phyloP scores from a whole-genome alignment of 1,140 invertebrate species.

The Drosophila bocqueti region DNA sequence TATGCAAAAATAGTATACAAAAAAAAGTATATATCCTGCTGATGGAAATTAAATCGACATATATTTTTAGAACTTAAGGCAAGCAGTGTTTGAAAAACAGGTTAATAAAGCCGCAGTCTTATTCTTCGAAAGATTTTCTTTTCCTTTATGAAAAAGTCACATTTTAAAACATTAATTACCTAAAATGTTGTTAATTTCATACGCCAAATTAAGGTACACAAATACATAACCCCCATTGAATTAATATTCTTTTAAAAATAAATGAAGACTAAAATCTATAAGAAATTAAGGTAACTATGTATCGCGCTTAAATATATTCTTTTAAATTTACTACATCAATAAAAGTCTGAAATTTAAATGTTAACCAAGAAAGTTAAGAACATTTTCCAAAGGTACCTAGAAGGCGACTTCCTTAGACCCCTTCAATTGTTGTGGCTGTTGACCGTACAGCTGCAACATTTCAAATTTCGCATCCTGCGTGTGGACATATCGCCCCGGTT shows the following conservation, averaged over 20 bases:
- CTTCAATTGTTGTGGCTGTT: slow-evolving; percentile 30
- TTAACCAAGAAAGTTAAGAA: not conserved
- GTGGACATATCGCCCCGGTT: slow-evolving; percentile 53
- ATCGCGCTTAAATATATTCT: no score
- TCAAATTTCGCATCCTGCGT: slow-evolving; percentile 57
- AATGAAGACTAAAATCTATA: not conserved
- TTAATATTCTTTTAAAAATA: no score
- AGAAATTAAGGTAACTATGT: not conserved
- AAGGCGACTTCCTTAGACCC: not conserved
- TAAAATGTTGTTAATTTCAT: not conserved
- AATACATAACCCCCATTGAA: not conserved
- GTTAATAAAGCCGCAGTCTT: no score
- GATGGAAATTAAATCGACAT: no score
- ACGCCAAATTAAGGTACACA: not conserved
- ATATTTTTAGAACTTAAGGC: no score
- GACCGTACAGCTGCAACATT: slow-evolving; percentile 60
- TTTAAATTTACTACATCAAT: not conserved
- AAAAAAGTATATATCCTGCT: not conserved
- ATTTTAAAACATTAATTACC: no score
- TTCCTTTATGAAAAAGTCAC: no score
- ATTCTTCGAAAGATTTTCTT: no score
- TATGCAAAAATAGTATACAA: no score
- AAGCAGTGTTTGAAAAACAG: no score
- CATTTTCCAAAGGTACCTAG: not conserved
- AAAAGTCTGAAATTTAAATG: no score